Percentiles rank a stretch among this genome's conserved stretches.
phyloP scores from a whole-genome alignment of 2,888 invertebrate genomes.

The Meteorus colon region DNA sequence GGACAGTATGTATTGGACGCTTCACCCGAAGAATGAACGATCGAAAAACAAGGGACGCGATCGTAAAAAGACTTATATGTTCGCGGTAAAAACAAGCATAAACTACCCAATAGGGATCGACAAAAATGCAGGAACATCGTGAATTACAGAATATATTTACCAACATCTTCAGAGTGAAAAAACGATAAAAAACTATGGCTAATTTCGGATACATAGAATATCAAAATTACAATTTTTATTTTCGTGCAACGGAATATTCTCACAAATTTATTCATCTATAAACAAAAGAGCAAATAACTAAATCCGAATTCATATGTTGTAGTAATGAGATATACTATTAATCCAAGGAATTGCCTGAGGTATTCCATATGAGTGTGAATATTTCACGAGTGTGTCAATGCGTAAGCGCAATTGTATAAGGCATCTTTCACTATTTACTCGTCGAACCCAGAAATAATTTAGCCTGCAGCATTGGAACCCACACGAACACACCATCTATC shows the following conservation, averaged over 20 bases:
- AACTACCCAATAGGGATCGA: slow-evolving; percentile 2
- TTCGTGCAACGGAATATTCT: too few relatives aligned
- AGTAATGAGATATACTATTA: too few relatives aligned
- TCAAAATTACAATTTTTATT: too few relatives aligned
- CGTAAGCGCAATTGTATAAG: neutral
- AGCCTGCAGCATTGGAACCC: neutral
- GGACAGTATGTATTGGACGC: neutral
- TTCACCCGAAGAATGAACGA: neutral
- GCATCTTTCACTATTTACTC: neutral
- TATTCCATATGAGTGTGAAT: neutral
- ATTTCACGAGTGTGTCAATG: neutral
- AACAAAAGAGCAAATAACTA: too few relatives aligned
- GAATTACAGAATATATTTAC: slow-evolving; percentile 18
- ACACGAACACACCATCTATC: neutral
- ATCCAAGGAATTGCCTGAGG: neutral
- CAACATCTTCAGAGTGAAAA: too few relatives aligned
- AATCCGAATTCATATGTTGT: too few relatives aligned
- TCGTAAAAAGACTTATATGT: slow-evolving; percentile 17
- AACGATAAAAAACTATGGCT: too few relatives aligned
- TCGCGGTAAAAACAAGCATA: slow-evolving; percentile 2
- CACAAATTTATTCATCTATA: too few relatives aligned
- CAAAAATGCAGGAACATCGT: neutral
- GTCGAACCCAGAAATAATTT: neutral
- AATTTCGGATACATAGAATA: too few relatives aligned
- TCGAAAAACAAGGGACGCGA: slow-evolving; percentile 14